Evolutionary conservation across 2,797 vertebrate genomes (phyloP).

Genomic region (Orientallactaga sibirica): DNA sequence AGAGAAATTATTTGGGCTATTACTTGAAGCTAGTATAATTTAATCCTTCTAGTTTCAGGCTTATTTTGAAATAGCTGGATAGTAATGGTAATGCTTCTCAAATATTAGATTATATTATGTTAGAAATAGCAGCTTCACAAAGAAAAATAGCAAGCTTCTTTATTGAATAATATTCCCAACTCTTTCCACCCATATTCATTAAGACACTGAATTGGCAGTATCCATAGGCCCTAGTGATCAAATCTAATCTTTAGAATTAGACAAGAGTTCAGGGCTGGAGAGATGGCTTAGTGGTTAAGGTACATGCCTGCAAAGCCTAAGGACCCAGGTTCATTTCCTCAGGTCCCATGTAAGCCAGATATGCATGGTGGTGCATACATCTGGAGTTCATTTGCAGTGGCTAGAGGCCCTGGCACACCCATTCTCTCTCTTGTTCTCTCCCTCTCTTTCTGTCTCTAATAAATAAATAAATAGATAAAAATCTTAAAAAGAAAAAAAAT

Average conservation of each 20-base stretch:
- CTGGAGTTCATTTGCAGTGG: too few relatives aligned
- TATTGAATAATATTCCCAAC: slow-evolving; percentile 45
- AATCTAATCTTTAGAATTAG: slow-evolving; percentile 20
- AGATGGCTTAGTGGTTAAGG: too few relatives aligned
- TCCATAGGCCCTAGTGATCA: background rate
- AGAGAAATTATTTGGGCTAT: slow-evolving; percentile 45
- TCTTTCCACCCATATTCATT: slow-evolving; percentile 4
- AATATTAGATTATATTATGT: slow-evolving; percentile 34
- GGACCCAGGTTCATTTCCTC: too few relatives aligned
- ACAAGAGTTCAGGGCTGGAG: background rate
- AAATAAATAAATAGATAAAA: too few relatives aligned
- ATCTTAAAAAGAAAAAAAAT: background rate
- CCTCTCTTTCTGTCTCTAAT: too few relatives aligned
- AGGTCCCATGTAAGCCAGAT: too few relatives aligned
- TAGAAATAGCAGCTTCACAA: slow-evolving; percentile 56
- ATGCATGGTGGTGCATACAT: too few relatives aligned
- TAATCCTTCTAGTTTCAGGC: slow-evolving; percentile 52
- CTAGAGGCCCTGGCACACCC: too few relatives aligned
- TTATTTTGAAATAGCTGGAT: slow-evolving; percentile 63
- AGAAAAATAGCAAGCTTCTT: slow-evolving; percentile 20
- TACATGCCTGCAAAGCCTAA: too few relatives aligned
- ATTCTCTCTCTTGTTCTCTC: too few relatives aligned
- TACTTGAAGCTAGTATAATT: slow-evolving; percentile 63
- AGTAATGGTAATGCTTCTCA: slow-evolving; percentile 22
- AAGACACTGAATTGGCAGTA: slow-evolving; percentile 25